Evolutionary conservation across 2,888 invertebrate species (phyloP).

Genomic region (Melanophora roralis): DNA sequence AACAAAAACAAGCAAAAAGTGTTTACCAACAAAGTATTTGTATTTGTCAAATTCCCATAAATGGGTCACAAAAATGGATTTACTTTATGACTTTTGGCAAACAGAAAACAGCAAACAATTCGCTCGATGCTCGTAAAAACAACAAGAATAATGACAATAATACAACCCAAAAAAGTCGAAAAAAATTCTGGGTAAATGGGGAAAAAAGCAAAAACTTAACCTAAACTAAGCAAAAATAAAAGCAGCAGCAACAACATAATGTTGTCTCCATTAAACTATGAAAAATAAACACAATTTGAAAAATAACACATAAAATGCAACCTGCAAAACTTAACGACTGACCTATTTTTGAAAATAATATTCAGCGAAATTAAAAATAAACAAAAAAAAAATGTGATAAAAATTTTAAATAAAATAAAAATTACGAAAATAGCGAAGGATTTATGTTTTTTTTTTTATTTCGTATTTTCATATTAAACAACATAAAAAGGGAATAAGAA

Average conservation of each 20-base stretch:
- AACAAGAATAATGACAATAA: not conserved
- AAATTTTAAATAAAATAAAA: not conserved
- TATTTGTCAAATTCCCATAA: slow-evolving; percentile 23
- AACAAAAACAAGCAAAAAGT: not conserved
- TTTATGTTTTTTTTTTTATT: slow-evolving; percentile 12
- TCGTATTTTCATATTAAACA: not conserved
- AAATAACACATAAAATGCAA: not conserved
- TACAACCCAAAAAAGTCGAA: slow-evolving; percentile 16
- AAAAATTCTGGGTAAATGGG: slow-evolving; percentile 22
- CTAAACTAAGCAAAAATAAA: not conserved
- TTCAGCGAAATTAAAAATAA: slow-evolving; percentile 13
- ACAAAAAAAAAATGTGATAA: not conserved
- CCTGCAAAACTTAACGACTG: slow-evolving; percentile 36
- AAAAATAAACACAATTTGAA: slow-evolving; percentile 23
- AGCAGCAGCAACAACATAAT: slow-evolving; percentile 4
- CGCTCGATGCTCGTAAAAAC: slow-evolving; percentile 6
- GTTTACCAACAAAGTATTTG: slow-evolving; percentile 33
- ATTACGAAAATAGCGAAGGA: not conserved
- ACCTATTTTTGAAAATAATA: slow-evolving; percentile 35
- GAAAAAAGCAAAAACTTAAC: not conserved
- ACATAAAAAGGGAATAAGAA: not conserved
- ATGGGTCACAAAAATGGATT: slow-evolving; percentile 48
- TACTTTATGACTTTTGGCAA: slow-evolving; percentile 60
- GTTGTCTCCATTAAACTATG: slow-evolving; percentile 28
- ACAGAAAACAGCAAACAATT: slow-evolving; percentile 11